Evolutionary conservation across 2,797 vertebrate species (phyloP).

Genomic region (Falco biarmicus): DNA sequence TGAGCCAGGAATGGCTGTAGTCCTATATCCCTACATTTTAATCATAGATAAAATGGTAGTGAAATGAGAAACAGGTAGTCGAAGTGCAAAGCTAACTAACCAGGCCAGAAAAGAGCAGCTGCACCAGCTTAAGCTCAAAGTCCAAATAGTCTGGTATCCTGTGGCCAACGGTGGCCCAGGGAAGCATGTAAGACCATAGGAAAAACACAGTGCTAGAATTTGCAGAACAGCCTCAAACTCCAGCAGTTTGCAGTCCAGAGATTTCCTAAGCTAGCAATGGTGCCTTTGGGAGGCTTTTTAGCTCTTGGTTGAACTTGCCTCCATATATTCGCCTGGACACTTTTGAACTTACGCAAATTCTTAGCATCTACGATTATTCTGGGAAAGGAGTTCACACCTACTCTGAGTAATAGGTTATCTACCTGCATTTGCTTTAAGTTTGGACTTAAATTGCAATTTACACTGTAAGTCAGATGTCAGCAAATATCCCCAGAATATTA

Average conservation of each 20-base stretch:
- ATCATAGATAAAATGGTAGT: background rate
- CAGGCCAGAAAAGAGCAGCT: background rate
- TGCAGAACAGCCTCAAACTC: background rate
- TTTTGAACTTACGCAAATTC: background rate
- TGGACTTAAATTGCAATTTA: conserved; percentile 4
- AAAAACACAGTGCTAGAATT: background rate
- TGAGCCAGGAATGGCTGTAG: background rate
- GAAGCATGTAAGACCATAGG: background rate
- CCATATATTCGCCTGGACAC: background rate
- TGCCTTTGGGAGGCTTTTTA: background rate
- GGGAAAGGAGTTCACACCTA: background rate
- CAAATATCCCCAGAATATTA: background rate
- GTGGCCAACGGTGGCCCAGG: background rate
- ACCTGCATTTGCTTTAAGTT: background rate
- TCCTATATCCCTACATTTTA: background rate
- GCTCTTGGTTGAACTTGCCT: background rate
- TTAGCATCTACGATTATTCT: background rate
- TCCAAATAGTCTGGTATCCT: background rate
- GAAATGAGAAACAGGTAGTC: background rate
- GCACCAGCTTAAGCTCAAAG: background rate
- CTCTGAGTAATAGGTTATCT: background rate
- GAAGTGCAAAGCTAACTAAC: background rate
- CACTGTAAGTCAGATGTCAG: conserved; percentile 6
- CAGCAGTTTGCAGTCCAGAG: background rate
- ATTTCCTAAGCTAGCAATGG: background rate